Evolutionary conservation across 1,140 invertebrate species (phyloP), one percentile per base, ranked within the genome.

Genomic region (Dreissena rostriformis): DNA sequence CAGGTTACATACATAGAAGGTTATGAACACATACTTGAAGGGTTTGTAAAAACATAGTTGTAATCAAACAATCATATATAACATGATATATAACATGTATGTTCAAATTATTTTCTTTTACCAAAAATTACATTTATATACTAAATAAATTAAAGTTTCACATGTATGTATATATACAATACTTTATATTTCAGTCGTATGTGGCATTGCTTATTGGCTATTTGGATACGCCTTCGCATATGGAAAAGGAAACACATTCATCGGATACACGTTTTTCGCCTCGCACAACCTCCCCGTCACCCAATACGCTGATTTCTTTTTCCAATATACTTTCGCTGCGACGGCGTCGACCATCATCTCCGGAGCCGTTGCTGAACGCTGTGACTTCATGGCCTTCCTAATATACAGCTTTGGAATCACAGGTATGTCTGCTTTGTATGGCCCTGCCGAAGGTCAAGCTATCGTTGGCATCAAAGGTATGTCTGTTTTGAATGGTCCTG

Each of bases 341-440:
- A 92, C 92, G 0, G 91, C 91, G 0, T 89, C 92, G 29, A 92
- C 91, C 39, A 93, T 94, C 51, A 93, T 95, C 8, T 95, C 95
- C 0, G 95, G 95, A 6, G 94, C 95, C 0, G 93, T 95, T 29
- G 95, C 95, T 0, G 95, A 95, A 86, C 86, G 95, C 66, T 95
- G 95, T 84, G 94, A 95, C 78, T 95, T 95, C 85, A 78, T 92
- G 0, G 95, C 95, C 14, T 95, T 95, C 88, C 92, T 95, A 70
- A 91, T 94, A 17, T 95, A 95, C 89, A 95, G 94, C 81, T 89
- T 93, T 29, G 81, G 94, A 19, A 93, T 95, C 14, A 95, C 95
- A 79, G 94, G 95, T 95, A 85, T 75, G 66, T 82, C 14, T 68
- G 8, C n/a, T 39, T 39, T 17, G 51, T 39, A 39, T 39, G 2